These are phyloP conservation scores for Tetraneura akinire DNA, from an alignment of 1,140 invertebrate genomes.

Conservation along the genomic window DNA sequence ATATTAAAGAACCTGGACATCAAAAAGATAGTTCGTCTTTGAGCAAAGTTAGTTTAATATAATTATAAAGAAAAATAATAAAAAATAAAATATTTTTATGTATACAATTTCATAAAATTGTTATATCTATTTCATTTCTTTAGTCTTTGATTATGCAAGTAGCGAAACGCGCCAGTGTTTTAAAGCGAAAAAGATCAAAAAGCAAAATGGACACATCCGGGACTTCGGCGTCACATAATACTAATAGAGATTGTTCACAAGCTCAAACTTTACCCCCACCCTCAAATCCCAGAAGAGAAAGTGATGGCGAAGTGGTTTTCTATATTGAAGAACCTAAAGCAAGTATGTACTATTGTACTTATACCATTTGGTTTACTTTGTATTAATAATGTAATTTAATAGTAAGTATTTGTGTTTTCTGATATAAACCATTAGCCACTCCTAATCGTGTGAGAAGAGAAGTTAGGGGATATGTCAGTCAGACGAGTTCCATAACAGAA, in stretches of 20 bases:
- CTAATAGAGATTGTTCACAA: slow-evolving; percentile 31
- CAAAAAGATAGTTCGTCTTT: slow-evolving; percentile 58
- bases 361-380: neutral
- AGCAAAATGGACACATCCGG: slow-evolving; percentile 66
- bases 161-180: slow-evolving; percentile 72
- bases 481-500: slow-evolving; percentile 71
- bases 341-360: slow-evolving; percentile 57
- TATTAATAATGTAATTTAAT: no score
- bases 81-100: neutral
- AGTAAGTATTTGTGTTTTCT: no score
- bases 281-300: slow-evolving; percentile 58
- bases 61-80: neutral
- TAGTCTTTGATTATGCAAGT: slow-evolving; percentile 73
- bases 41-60: slow-evolving; percentile 59
- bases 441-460: slow-evolving; percentile 66
- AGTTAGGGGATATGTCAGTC: slow-evolving; percentile 62
- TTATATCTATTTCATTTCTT: neutral
- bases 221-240: slow-evolving; percentile 52
- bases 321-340: slow-evolving; percentile 71
- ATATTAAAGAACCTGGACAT: slow-evolving; percentile 64
- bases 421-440: slow-evolving; percentile 62
- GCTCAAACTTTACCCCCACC: slow-evolving; percentile 56
- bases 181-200: slow-evolving; percentile 71
- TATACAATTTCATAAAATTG: no score
- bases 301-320: slow-evolving; percentile 70